phyloP scores from a whole-genome alignment of 2,113 vertebrate genomes.

The Stigmatopora argus region DNA sequence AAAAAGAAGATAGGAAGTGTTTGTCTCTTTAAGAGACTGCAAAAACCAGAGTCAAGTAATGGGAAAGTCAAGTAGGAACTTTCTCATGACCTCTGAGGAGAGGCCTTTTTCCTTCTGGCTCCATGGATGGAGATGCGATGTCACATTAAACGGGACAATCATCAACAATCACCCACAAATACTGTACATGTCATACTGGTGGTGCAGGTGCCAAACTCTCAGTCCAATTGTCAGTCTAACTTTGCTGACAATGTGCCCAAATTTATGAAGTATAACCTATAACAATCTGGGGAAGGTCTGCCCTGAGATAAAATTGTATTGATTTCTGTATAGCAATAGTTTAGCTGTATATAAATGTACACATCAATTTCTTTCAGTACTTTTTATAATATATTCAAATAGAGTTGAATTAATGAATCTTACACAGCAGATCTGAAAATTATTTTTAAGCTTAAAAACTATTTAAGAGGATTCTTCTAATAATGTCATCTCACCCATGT shows the following conservation, averaged over 20 bases:
- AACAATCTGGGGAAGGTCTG: not conserved
- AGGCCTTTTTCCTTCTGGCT: conserved; percentile 55
- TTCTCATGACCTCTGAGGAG: conserved; percentile 83
- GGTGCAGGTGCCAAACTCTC: not conserved
- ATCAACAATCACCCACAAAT: not conserved
- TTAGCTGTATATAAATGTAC: not conserved
- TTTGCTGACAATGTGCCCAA: not conserved
- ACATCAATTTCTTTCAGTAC: not conserved
- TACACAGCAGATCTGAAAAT: conserved; percentile 11
- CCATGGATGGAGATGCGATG: conserved; percentile 39
- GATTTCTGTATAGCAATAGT: too few relatives aligned
- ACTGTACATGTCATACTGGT: not conserved
- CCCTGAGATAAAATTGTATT: not conserved
- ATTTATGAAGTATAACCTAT: too few relatives aligned
- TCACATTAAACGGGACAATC: conserved; percentile 10
- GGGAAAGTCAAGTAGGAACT: conserved; percentile 77
- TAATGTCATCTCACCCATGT: conserved; percentile 34
- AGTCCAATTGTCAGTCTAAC: not conserved
- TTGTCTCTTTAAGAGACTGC: conserved; percentile 62
- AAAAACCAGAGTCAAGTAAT: conserved; percentile 56
- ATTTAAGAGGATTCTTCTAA: conserved; percentile 35
- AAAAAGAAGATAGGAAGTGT: conserved; percentile 12
- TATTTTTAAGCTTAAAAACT: conserved; percentile 37
- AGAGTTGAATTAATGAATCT: conserved; percentile 18
- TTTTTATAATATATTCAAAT: not conserved